Percentiles rank a stretch among this genome's conserved stretches.
phyloP scores from a whole-genome alignment of 35 echinoderm and acorn worm genomes.

The Acanthaster planci region DNA sequence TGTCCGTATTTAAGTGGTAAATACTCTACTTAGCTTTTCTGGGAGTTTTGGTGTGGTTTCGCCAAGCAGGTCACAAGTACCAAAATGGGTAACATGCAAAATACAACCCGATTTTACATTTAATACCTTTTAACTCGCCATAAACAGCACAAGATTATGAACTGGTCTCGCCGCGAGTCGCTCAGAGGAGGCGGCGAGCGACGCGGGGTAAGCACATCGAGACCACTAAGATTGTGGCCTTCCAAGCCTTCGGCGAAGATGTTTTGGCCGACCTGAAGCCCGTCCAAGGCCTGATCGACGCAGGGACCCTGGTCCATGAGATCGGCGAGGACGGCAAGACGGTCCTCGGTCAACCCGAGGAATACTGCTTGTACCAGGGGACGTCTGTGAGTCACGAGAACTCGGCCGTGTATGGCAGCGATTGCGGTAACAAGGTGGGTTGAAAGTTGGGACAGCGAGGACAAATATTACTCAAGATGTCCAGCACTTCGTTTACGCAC shows the following conservation, averaged over 20 bases:
- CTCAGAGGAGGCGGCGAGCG: neutral
- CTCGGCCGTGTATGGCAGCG: neutral
- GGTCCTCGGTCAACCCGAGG: neutral
- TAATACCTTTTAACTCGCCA: too few relatives aligned
- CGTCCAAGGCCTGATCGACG: neutral
- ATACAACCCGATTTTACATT: too few relatives aligned
- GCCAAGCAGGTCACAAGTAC: too few relatives aligned
- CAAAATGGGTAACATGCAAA: too few relatives aligned
- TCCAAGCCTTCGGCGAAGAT: conserved; percentile 19
- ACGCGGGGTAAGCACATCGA: neutral
- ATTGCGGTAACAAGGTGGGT: neutral
- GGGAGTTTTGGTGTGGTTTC: too few relatives aligned
- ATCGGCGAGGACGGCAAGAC: neutral
- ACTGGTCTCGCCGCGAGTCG: neutral
- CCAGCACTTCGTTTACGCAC: too few relatives aligned
- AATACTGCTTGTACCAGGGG: neutral
- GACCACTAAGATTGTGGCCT: neutral
- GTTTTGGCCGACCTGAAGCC: neutral
- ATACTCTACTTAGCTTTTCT: too few relatives aligned
- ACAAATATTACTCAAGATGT: too few relatives aligned
- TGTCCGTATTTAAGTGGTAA: too few relatives aligned
- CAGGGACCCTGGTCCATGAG: conserved; percentile 17
- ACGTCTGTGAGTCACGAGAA: neutral
- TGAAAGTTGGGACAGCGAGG: too few relatives aligned
- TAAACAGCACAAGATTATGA: conserved; percentile 10